Percentiles rank a stretch among this genome's conserved stretches.
phyloP scores from a whole-genome alignment of 2,888 invertebrate species.

The Amitus sp. region DNA sequence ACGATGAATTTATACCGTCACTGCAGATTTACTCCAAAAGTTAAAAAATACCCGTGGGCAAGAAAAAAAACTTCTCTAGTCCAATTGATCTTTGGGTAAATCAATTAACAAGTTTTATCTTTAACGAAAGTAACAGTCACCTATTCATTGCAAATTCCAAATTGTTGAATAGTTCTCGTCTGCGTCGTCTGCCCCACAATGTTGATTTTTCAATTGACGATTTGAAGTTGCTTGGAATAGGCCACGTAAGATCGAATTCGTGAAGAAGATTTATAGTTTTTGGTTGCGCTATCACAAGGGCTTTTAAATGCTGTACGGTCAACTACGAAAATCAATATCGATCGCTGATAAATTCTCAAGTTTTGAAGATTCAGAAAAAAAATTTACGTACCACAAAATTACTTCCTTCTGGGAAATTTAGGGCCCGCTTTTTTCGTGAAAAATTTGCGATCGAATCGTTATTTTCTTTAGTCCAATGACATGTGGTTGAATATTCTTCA shows the following conservation, averaged over 20 bases:
- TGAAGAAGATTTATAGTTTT: constrained; percentile 70
- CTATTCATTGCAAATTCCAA: constrained; percentile 65
- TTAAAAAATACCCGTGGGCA: too few species aligned
- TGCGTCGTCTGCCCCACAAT: constrained; percentile 57
- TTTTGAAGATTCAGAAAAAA: too few species aligned
- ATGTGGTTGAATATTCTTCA: constrained; percentile 14
- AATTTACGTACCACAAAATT: constrained; percentile 60
- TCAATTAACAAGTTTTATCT: constrained; percentile 13
- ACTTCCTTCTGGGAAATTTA: constrained; percentile 66
- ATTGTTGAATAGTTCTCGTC: constrained; percentile 68
- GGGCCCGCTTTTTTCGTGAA: constrained; percentile 31
- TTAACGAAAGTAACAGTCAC: constrained; percentile 49
- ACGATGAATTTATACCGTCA: too few species aligned
- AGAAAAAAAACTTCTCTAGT: too few species aligned
- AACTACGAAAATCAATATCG: constrained; percentile 63
- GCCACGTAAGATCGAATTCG: constrained; percentile 72
- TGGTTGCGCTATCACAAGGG: constrained; percentile 70
- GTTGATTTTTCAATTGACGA: constrained; percentile 17
- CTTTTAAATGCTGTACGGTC: constrained; percentile 70
- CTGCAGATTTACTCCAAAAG: too few species aligned
- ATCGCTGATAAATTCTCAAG: too few species aligned
- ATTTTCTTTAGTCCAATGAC: not conserved
- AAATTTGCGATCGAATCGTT: not conserved
- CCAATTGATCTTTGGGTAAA: not conserved
- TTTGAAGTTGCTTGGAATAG: constrained; percentile 52